phyloP scores from a whole-genome alignment of 2,797 vertebrate species.

The Coranthus polyacanthus region DNA sequence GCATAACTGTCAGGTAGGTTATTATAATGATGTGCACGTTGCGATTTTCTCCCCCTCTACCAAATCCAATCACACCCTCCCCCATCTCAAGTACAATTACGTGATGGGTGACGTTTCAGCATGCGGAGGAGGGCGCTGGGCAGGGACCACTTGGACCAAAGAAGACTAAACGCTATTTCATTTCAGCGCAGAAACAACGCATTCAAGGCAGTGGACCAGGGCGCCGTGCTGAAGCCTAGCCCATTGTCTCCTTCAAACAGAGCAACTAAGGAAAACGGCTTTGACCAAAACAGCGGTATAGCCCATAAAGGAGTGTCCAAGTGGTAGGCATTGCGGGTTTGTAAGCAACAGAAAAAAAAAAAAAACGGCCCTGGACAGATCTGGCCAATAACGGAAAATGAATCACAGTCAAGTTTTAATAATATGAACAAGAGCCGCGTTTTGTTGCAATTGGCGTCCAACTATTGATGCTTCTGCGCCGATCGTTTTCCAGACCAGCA shows the following conservation, averaged over 20 bases:
- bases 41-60: constrained; percentile 63
- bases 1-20: constrained; percentile 82
- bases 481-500: constrained; percentile 67
- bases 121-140: constrained; percentile 85
- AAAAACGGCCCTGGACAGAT: constrained; percentile 70
- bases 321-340: constrained; percentile 77
- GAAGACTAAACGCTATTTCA: constrained; percentile 82
- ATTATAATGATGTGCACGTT: constrained; percentile 82
- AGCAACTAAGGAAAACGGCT: constrained; percentile 70
- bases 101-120: constrained; percentile 85
- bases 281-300: constrained; percentile 64
- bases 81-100: constrained; percentile 83
- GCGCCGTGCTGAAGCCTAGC: constrained; percentile 77
- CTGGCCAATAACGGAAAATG: constrained; percentile 85
- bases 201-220: constrained; percentile 78
- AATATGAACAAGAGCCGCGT: constrained; percentile 85
- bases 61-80: constrained; percentile 82
- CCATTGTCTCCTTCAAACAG: constrained; percentile 82
- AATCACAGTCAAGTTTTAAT: constrained; percentile 85
- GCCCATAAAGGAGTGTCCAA: constrained; percentile 75
- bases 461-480: constrained; percentile 80
- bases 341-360: constrained; percentile 58
- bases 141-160: constrained; percentile 83
- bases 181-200: constrained; percentile 82
- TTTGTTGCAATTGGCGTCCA: constrained; percentile 80